Base-by-base conservation (phyloP, 2,888 invertebrate species). In the Strigamia transsilvanica region DNA sequence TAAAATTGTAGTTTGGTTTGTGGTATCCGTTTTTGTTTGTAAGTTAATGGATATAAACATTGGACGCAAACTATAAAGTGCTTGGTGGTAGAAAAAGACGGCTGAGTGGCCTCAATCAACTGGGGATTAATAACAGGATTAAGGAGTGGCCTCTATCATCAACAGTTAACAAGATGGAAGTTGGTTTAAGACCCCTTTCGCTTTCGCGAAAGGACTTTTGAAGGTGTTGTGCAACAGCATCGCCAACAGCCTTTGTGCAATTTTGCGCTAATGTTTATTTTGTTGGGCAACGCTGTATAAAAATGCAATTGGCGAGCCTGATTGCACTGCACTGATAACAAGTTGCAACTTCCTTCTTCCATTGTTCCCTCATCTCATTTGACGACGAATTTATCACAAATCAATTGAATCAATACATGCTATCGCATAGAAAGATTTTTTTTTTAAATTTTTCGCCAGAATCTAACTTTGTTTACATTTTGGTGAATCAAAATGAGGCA, bases 281-380 rank as follows among this genome's bases (percentile, higher is more conserved):
- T 73, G 73, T 73, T 73, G 32, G 32, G 73, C 12, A 73, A 73
- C 13, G 32, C 32, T 13, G 73, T 73, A 73, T 73, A 73, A 73
- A 73, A 73, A 73, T 73, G 73, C 73, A 73, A 73, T 73, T 73
- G 73, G 73, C 73, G 27, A 73, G 73, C 73, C 32, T 73, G 73
- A 73, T 73, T 73, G 73, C 73, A 73, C 73, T 27, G 73, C 73
- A 73, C 73, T 32, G 73, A 73, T 73, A 73, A 73, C 73, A 73
- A 73, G 13, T 73, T 73, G 73, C 73, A 73, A 73, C 73, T 73
- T 73, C 73, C 73, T 73, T 32, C 73, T 73, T 73, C 27, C n/a
- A 73, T 73, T 73, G 73, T 73, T 73, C 73, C 32, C 13, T 73
- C 73, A 32, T n/a, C 73, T 27, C 73, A 73, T 73, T 56, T 73